phyloP scores from a whole-genome alignment of 1,140 invertebrate genomes.

The Heterodera schachtii region DNA sequence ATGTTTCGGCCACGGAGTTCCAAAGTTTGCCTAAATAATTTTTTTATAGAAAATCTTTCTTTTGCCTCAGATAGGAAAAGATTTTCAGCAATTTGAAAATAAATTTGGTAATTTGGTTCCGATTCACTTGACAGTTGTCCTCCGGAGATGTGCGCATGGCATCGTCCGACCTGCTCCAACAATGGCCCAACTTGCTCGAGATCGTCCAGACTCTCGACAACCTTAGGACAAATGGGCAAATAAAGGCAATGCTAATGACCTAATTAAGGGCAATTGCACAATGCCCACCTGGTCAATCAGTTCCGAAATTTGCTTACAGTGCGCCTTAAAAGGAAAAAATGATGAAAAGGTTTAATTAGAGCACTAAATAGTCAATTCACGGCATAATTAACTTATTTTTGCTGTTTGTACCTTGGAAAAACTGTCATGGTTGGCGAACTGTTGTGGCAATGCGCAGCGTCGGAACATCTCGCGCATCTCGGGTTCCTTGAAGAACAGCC shows the following conservation, averaged over 20 bases:
- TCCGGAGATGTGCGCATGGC: slow-evolving; percentile 55
- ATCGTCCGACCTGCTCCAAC: slow-evolving; percentile 57
- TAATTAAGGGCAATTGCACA: too few relatives aligned
- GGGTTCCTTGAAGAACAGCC: slow-evolving; percentile 63
- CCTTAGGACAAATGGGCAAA: slow-evolving; percentile 38
- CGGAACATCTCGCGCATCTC: slow-evolving; percentile 62
- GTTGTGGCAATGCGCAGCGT: slow-evolving; percentile 47
- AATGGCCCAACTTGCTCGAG: slow-evolving; percentile 54
- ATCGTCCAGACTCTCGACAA: slow-evolving; percentile 63
- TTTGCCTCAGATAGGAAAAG: too few relatives aligned
- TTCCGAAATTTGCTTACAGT: slow-evolving; percentile 60
- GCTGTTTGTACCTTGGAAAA: slow-evolving; percentile 58
- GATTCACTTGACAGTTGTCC: slow-evolving; percentile 60
- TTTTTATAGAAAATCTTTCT: too few relatives aligned
- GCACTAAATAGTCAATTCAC: too few relatives aligned
- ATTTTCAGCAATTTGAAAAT: too few relatives aligned
- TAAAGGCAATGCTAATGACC: slow-evolving; percentile 22
- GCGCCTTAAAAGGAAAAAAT: slow-evolving; percentile 26
- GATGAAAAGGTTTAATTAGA: not conserved
- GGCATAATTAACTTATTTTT: too few relatives aligned
- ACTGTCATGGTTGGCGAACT: slow-evolving; percentile 60
- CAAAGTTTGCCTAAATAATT: slow-evolving; percentile 62
- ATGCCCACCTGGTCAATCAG: slow-evolving; percentile 57
- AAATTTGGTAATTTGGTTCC: too few relatives aligned
- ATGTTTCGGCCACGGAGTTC: slow-evolving; percentile 64